Base-by-base conservation (phyloP, 1,140 invertebrate species). In the Metopolophium dirhodum region DNA sequence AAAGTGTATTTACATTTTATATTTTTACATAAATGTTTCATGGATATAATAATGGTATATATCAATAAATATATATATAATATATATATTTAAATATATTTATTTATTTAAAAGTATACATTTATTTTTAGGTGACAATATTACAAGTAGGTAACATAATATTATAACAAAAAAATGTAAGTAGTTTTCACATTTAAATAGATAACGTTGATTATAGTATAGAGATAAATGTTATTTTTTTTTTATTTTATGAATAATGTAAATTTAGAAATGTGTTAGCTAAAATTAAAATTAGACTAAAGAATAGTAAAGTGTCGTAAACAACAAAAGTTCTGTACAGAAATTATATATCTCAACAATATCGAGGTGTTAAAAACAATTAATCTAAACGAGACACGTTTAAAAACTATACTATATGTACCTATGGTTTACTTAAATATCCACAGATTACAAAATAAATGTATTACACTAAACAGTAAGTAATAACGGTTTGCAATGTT, bases 1-100 rank as follows among this genome's bases (percentile, higher is more conserved):
- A 91, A 93, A 93, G 91, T 93, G 91, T 93, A 93, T 93, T 93
- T 93, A 93, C 91, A 93, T 83, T 57, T 77, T 86, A 86, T 93
- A 45, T 92, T 37, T 93, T 22, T 93, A 86, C 82, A 93, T 45
- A 61, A 26, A 68, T 90, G n/a, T 90, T 68, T 89, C 35, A 89
- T 61, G 26, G 11, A 57, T 90, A 90, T 90, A 88, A 90, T 90
- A 90, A 77, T 91, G 82, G n/a, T 91, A 92, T 92, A 85, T 54
- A 68, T 54, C n/a, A 35, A 83, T 49, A 35, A 14, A 41, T 85
- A 41, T 83, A 82, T n/a, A n/a, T 35, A 82, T 82, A 37, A 37
- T 37, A 37, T 37, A 37, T 41, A 85, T 85, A 85, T 85, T 26
- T 45, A 85, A 11, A 85, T 85, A 45, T 85, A 85, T 85, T 41